phyloP scores from a whole-genome alignment of 2,888 invertebrate genomes.

The Andrena marginata region DNA sequence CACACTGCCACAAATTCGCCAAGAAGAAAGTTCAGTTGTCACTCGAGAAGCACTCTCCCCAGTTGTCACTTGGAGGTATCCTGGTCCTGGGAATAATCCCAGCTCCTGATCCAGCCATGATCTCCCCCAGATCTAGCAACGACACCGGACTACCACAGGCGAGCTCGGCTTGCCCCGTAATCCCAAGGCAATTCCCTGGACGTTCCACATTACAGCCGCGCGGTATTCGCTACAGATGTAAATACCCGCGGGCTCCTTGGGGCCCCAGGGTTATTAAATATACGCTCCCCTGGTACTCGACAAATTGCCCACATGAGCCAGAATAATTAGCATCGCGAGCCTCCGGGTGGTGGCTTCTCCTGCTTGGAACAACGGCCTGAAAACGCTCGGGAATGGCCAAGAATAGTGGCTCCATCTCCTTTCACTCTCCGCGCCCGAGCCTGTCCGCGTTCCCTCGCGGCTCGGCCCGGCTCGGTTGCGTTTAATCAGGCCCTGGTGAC shows the following conservation, averaged over 20 bases:
- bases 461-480: conserved; percentile 56
- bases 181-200: conserved; percentile 68
- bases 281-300: conserved; percentile 78
- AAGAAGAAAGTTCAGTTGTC: neutral
- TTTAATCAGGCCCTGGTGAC: conserved; percentile 71
- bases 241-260: conserved; percentile 78
- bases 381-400: conserved; percentile 50
- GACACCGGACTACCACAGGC: conserved; percentile 3
- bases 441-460: conserved; percentile 33
- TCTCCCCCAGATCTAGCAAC: neutral
- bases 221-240: conserved; percentile 80
- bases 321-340: conserved; percentile 82
- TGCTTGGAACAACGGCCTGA: conserved; percentile 41
- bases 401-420: conserved; percentile 27
- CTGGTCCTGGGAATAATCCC: neutral
- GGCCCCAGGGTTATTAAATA: conserved; percentile 79
- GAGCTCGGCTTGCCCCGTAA: conserved; percentile 41
- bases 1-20: neutral
- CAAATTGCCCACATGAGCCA: conserved; percentile 83
- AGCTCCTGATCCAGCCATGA: neutral
- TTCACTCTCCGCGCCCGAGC: conserved; percentile 24
- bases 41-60: neutral
- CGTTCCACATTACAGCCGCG: conserved; percentile 63
- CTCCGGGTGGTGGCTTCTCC: conserved; percentile 62
- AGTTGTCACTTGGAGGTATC: neutral